Base-by-base conservation (phyloP, 2,113 vertebrate genomes). In the Scomber colias region DNA sequence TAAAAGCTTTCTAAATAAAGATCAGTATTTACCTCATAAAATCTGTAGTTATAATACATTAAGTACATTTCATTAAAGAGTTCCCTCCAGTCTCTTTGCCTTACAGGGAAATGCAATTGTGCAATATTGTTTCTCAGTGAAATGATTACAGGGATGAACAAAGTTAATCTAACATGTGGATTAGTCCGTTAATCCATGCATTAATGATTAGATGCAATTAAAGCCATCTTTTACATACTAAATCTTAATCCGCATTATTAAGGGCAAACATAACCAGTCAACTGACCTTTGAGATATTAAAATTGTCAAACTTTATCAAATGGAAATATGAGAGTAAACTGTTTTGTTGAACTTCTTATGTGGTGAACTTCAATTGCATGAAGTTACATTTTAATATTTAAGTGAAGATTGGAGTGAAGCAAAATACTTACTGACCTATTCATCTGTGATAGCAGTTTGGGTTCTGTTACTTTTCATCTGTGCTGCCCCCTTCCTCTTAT, bases 131-230 rank as follows among this genome's bases (percentile, higher is more conserved):
- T 54, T 66, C 27, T 50, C 12, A 13, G 8, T 64, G 21, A 66
- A 83, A 83, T 68, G 2, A 77, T 65, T 44, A 62, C 30, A n/a
- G 19, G 63, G 66, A 85, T 85, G 82, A 70, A 77, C 55, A 71
- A 19, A 56, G 3, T 82, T 30, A 82, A 74, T 78, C 27, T 70
- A 83, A 85, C 13, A 5, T 56, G 45, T 65, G 59, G 48, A 71
- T 87, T 81, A 80, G 35, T 55, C 71, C 45, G 45, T 84, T 81
- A 81, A 87, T 90, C 79, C 60, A 62, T 51, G 45, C 65, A 68
- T 87, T 21, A 21, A 21, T 21, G 21, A 21, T 21, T 82, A 77
- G 19, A 54, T 68, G 35, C 59, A 80, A 82, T 80, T 65, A 71
- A 75, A 82, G 51, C 24, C 7, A 11, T 45, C 56, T 49, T 45